These are phyloP conservation scores for Megastigmus dorsalis DNA, from an alignment of 2,888 invertebrate genomes.

Conservation along the genomic window DNA sequence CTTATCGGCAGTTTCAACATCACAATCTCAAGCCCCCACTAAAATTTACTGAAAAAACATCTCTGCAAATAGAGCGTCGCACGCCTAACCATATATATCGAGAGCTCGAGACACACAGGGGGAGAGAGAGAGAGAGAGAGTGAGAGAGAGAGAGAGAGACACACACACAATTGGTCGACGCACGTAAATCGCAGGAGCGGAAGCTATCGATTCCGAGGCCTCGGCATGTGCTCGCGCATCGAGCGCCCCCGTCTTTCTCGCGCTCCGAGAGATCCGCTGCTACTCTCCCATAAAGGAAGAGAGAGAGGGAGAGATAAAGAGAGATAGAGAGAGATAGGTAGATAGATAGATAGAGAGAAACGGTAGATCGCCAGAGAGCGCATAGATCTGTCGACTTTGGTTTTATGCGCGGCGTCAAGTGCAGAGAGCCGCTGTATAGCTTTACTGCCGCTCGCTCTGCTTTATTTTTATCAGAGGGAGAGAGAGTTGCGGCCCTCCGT, in stretches of 20 bases:
- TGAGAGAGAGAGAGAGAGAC: neutral
- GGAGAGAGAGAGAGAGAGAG: neutral
- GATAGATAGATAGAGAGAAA: neutral
- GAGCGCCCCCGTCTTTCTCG: neutral
- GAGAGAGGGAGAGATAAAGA: neutral
- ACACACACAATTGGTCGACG: neutral
- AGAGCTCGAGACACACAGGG: neutral
- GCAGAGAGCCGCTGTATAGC: conserved; percentile 23
- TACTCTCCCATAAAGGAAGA: neutral
- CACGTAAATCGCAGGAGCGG: conserved; percentile 18
- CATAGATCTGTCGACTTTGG: conserved; percentile 19
- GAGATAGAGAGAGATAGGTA: neutral
- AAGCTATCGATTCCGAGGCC: conserved; percentile 14
- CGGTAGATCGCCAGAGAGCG: neutral
- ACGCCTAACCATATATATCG: no score
- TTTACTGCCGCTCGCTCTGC: conserved; percentile 34
- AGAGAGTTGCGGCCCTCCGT: neutral
- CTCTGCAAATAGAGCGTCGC: no score
- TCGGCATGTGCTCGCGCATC: neutral
- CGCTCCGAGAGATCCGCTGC: neutral
- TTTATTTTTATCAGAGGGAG: conserved; percentile 36
- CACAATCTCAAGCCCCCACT: no score
- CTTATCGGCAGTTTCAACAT: no score
- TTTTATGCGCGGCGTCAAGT: conserved; percentile 38
- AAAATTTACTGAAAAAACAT: no score